Conservation (phyloP, 1,140 invertebrate species). For the Antheraea mylitta region DNA sequence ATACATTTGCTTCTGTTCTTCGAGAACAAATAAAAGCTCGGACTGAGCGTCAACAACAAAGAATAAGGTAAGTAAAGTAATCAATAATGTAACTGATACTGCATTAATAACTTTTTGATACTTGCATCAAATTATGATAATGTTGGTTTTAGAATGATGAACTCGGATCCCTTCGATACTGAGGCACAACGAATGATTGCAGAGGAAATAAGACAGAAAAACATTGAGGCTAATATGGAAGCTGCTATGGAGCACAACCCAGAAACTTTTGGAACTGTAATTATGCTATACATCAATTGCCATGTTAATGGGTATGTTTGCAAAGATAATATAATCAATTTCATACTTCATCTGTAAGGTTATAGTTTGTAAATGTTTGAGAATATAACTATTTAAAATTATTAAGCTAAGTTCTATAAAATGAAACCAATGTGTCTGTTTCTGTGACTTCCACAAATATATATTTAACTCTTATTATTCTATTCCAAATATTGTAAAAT, state of each 20-base stretch:
- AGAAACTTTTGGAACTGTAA: constrained; percentile 97
- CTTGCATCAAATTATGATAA: constrained; percentile 1
- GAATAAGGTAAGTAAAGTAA: constrained; percentile 75
- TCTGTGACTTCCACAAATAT: too few species aligned
- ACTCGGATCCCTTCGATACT: constrained; percentile 96
- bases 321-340: too few species aligned
- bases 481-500: too few species aligned
- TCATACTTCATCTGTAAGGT: too few species aligned
- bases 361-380: too few species aligned
- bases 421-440: too few species aligned
- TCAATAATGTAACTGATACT: constrained; percentile 4
- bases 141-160: constrained; percentile 85
- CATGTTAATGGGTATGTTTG: constrained; percentile 90
- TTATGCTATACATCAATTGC: constrained; percentile 98
- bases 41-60: constrained; percentile 89
- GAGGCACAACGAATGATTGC: constrained; percentile 96
- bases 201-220: constrained; percentile 96
- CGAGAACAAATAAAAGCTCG: constrained; percentile 88
- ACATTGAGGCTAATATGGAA: constrained; percentile 99
- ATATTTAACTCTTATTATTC: too few species aligned
- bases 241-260: constrained; percentile 99
- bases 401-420: too few species aligned
- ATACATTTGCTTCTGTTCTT: constrained; percentile 90
- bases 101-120: background rate
- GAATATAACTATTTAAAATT: too few species aligned